Evolutionary conservation across 2,113 vertebrate species (phyloP), one percentile per base, ranked within the genome.

Genomic region (Myrmecophaga tridactyla): DNA sequence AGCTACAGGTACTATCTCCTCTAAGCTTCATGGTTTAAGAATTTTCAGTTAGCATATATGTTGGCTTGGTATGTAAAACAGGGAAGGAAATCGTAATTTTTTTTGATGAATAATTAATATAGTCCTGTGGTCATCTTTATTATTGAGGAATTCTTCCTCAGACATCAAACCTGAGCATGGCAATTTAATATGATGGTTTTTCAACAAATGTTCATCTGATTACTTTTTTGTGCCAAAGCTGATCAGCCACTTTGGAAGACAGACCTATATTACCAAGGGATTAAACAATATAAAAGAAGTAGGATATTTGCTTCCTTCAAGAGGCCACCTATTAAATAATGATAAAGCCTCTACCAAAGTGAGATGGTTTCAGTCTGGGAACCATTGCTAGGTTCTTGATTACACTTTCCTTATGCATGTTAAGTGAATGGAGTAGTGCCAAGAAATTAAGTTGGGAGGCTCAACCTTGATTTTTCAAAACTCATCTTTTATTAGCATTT

Each of bases 141-240:
- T 92, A 85, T n/a, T 77, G 29, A 80, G 83, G 69, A 76, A 31
- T 63, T 21, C 36, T 93, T 72, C 36, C 4, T 77, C 86, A 90
- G 27, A 65, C 2, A 73, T 69, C 23, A 91, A 51, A 36, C 36
- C 23, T 31, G 7, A 86, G 53, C 3, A 27, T 72, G 65, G 53
- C 41, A 92, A 51, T 75, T 81, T 75, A 89, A 90, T 87, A 86
- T 43, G 60, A 58, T 80, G 67, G 46, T 75, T 95, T 92, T 91
- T 87, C 53, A 80, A 21, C 14, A 65, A 80, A 75, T 80, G 60
- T 27, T 91, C 58, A 36, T 86, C 7, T 81, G 0, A 76, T 17
- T 82, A 62, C 41, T 94, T 92, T 92, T 95, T 89, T 93, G 6
- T 91, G 53, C 25, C 15, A 72, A 83, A 80, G 3, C 36, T 58